Percentiles rank a stretch among this genome's conserved stretches.
phyloP scores from a whole-genome alignment of 2,113 vertebrate species.

The Murina feae region DNA sequence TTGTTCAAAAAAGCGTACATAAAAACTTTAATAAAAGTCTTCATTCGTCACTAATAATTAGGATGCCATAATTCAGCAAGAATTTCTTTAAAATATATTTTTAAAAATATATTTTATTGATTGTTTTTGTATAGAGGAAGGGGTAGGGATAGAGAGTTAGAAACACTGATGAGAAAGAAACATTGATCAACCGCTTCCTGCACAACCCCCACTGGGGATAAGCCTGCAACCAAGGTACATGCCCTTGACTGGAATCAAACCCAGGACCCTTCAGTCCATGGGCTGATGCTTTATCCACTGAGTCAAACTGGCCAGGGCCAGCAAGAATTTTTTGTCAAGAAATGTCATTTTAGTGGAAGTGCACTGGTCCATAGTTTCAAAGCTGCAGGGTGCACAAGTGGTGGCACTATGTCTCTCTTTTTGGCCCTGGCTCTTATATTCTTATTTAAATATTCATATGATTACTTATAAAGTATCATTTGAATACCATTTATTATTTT shows the following conservation, averaged over 20 bases:
- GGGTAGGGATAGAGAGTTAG: no score
- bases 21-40: constrained; percentile 7
- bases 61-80: neutral
- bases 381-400: neutral
- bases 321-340: neutral
- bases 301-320: no score
- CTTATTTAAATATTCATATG: constrained; percentile 3
- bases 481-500: neutral
- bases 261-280: no score
- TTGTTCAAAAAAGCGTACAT: neutral
- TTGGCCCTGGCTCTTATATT: constrained; percentile 18
- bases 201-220: no score
- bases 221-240: no score
- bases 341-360: constrained; percentile 29
- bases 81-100: no score
- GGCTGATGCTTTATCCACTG: no score
- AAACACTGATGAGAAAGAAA: no score
- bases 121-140: no score
- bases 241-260: no score
- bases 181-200: no score
- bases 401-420: neutral
- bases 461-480: neutral
- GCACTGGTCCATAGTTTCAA: neutral
- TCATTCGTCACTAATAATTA: neutral
- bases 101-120: no score